Base-by-base conservation (phyloP, 2,888 invertebrate genomes). In the Drosophila nigricruria region DNA sequence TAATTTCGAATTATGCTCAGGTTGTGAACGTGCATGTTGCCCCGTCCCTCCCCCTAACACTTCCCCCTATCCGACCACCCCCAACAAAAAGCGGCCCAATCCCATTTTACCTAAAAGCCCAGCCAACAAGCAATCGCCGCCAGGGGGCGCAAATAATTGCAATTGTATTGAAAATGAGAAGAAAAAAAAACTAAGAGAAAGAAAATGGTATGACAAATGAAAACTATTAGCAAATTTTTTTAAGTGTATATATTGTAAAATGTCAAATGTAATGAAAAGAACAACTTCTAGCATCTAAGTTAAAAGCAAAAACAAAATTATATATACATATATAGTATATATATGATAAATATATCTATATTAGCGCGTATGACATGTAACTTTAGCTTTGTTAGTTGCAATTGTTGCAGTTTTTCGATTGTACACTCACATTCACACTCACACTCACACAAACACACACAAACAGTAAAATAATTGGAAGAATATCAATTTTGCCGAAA, bases 11-110 rank as follows among this genome's bases (percentile, higher is more conserved):
- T 79, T 83, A 86, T 91, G 91, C 93, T 93, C 93, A 93, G 93
- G 93, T 93, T 93, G 92, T 92, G 92, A 93, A 88, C 72, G 87
- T 88, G 87, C 69, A 80, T 61, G 52, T 49, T 61, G 65, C 63
- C 53, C 47, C 47, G 47, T 49, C 47, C 47, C 30, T 27, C 5
- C 10, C 45, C 59, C 61, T 16, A 32, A 20, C 50, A 38, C 18
- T 34, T 49, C 49, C 54, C 52, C 18, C 20, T 1, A n/a, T n/a
- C 52, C 23, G 16, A 12, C 49, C 5, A 16, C 14, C 16, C 30
- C 38, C 54, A 16, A 5, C 2, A 5, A 42, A 38, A 18, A 27
- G 53, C 27, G 14, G 27, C 18, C 12, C 42, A 42, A 42, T 30
- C 40, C 30, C 18, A 32, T 38, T 38, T 43, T 18, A 52, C 65